A percentile compares a stretch with the other conserved stretches of the same genome.
phyloP scores from a whole-genome alignment of 2,113 vertebrate species.

The Aspiorhynchus laticeps region DNA sequence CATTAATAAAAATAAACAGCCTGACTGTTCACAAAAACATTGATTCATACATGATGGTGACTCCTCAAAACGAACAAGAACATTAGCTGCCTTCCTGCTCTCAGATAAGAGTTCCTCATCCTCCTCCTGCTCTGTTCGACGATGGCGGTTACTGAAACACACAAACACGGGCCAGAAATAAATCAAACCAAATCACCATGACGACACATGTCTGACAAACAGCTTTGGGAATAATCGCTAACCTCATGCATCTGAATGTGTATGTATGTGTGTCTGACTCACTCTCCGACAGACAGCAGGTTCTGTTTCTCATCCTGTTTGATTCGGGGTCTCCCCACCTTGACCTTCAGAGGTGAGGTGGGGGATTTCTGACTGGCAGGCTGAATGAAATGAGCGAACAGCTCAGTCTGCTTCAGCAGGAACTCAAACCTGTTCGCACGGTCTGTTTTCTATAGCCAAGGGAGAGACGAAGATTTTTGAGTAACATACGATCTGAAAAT shows the following conservation, averaged over 20 bases:
- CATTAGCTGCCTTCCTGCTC: slow-evolving; percentile 81
- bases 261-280: slow-evolving; percentile 61
- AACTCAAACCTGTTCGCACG: slow-evolving; percentile 89
- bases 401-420: slow-evolving; percentile 89
- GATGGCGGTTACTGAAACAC: slow-evolving; percentile 81
- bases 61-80: slow-evolving; percentile 86
- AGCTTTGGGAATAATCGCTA: background rate
- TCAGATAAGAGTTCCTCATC: slow-evolving; percentile 87
- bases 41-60: slow-evolving; percentile 85
- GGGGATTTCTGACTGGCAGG: slow-evolving; percentile 88
- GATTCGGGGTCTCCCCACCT: slow-evolving; percentile 79
- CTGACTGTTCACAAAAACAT: background rate
- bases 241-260: background rate
- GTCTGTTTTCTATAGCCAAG: slow-evolving; percentile 81
- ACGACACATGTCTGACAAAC: background rate
- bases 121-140: slow-evolving; percentile 88
- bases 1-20: background rate
- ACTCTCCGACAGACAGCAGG: slow-evolving; percentile 87
- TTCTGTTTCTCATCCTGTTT: slow-evolving; percentile 88
- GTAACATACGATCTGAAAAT: background rate
- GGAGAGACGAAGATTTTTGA: background rate
- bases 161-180: slow-evolving; percentile 34
- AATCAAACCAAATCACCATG: slow-evolving; percentile 6
- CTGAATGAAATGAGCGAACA: slow-evolving; percentile 91
- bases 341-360: slow-evolving; percentile 85